Evolutionary conservation across 2,113 vertebrate genomes (phyloP), one percentile per base, ranked within the genome.

Genomic region (Columba livia): DNA sequence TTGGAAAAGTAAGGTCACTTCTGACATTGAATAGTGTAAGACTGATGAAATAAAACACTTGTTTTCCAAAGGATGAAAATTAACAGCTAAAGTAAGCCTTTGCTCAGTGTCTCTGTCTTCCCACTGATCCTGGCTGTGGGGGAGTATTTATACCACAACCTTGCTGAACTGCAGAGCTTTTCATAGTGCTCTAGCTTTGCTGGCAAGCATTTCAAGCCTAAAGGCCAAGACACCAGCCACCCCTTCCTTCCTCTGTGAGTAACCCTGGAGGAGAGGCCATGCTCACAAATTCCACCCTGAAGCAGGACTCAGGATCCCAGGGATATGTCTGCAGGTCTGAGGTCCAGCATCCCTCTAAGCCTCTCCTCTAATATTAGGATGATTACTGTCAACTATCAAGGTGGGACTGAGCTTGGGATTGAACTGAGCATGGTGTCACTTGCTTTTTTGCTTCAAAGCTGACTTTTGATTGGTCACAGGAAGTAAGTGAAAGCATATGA

Each of bases 131-230:
- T 61, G 61, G 61, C 44, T 93, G 79, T 50, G 67, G 88, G 64
- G 48, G 67, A 81, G 53, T 84, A 74, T 92, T 90, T 79, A 85
- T 47, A 88, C 69, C 65, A 67, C 79, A 84, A 3, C 2, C 1
- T 26, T 64, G 73, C 29, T 78, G 80, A 92, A 87, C 79, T 93
- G 36, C 79, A 96, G 90, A 89, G 56, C 93, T 87, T 90, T 92
- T 74, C 88, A 86, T 20, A 90, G 51, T 18, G 64, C 69, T 95
- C 61, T 88, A 90, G 83, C 75, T 90, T 70, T 86, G 60, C 73
- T 95, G 85, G 93, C 57, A 90, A 73, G 48, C 62, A 31, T 79
- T 94, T 48, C 53, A 67, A 53, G 61, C 84, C 78, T 36, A 20
- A 2, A 14, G 69, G 89, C 90, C 83, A 84, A 82, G 72, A 74